These are phyloP conservation scores for Drosophila subquinaria DNA, from an alignment of 2,888 invertebrate species.

Conservation along the genomic window DNA sequence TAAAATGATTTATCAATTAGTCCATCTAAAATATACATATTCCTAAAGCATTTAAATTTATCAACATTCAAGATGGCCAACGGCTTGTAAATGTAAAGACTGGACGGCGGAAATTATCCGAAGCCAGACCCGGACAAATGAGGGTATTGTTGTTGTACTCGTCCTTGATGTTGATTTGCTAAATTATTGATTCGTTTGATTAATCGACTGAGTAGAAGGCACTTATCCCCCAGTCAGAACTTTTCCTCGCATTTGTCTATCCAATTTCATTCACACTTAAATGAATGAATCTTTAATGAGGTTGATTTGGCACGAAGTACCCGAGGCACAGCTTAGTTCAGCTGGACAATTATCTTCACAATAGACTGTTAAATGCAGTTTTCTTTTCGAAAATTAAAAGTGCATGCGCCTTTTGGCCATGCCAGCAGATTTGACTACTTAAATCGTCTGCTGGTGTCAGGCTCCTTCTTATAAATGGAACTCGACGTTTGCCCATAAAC, in stretches of 20 bases:
- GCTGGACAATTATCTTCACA: conserved; percentile 50
- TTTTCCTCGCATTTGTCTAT: conserved; percentile 11
- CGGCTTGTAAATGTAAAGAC: conserved; percentile 9
- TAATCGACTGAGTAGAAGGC: conserved; percentile 52
- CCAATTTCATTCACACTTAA: conserved; percentile 48
- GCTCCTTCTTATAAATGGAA: conserved; percentile 4
- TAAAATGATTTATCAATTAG: conserved; percentile 11
- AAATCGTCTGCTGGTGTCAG: conserved; percentile 6
- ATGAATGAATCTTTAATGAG: conserved; percentile 52
- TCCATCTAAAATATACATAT: neutral
- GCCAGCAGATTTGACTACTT: conserved; percentile 9
- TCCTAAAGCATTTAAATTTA: neutral
- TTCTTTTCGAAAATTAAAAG: conserved; percentile 34
- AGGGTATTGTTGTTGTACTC: conserved; percentile 31
- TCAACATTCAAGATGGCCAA: conserved; percentile 10
- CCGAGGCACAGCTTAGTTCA: conserved; percentile 2
- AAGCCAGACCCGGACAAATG: conserved; percentile 1
- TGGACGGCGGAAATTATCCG: conserved; percentile 3
- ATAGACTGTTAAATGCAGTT: conserved; percentile 66
- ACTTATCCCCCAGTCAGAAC: neutral
- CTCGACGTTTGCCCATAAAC: conserved; percentile 23
- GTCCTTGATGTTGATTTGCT: conserved; percentile 65
- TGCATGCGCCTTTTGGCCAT: conserved; percentile 26
- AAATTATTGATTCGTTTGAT: conserved; percentile 78
- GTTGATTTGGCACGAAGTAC: conserved; percentile 26